Evolutionary conservation across 2,113 vertebrate genomes (phyloP).

Genomic region (Elephantulus edwardii): DNA sequence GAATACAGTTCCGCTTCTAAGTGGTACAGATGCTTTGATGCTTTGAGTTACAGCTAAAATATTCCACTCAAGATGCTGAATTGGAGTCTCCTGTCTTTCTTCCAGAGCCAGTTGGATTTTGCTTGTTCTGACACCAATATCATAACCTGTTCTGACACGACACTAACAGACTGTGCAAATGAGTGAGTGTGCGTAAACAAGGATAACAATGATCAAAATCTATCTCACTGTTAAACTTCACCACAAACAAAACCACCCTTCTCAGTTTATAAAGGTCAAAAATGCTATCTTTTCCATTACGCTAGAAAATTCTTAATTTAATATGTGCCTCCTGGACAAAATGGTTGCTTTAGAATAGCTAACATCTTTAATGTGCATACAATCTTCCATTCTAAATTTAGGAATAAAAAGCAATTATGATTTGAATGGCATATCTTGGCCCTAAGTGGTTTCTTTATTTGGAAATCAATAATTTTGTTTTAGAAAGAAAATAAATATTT

Average conservation of each 20-base stretch:
- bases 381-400: conserved; percentile 43
- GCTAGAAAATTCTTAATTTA: conserved; percentile 47
- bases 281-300: conserved; percentile 8
- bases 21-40: background rate
- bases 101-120: background rate
- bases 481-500: conserved; percentile 71
- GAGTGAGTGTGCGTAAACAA: background rate
- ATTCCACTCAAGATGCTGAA: background rate
- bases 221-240: background rate
- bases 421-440: conserved; percentile 54
- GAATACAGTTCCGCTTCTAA: conserved; percentile 23
- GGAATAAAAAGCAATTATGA: conserved; percentile 36
- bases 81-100: background rate
- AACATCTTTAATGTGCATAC: conserved; percentile 21
- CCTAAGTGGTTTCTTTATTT: background rate
- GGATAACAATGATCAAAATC: background rate
- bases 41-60: background rate
- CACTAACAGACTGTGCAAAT: background rate
- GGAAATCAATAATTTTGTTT: conserved; percentile 65
- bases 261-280: background rate
- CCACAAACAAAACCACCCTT: background rate
- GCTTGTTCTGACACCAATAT: background rate
- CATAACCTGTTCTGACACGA: background rate
- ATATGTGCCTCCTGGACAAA: conserved; percentile 33
- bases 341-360: conserved; percentile 38